A percentile compares a stretch with the other conserved stretches of the same genome.
Conservation (phyloP, 2,113 vertebrate genomes). For the Thamnaconus septentrionalis region DNA sequence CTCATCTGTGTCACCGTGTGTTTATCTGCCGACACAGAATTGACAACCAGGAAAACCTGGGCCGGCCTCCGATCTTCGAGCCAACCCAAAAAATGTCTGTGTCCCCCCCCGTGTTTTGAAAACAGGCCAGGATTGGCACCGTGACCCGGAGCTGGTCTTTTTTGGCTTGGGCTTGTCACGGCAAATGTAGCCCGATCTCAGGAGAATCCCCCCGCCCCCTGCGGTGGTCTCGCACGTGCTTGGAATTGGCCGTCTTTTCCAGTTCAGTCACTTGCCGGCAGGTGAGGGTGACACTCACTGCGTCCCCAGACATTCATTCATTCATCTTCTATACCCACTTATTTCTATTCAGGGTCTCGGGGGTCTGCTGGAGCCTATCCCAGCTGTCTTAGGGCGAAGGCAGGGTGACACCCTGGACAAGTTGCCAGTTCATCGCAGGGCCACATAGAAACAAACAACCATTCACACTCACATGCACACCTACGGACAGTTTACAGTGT, state of each 20-base stretch:
- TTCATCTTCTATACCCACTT: no score
- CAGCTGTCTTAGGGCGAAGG: no score
- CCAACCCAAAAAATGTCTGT: constrained; percentile 27
- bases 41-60: constrained; percentile 20
- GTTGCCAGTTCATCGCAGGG: no score
- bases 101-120: neutral
- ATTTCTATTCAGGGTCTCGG: no score
- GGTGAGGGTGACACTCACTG: no score
- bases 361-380: no score
- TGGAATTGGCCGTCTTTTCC: constrained; percentile 32
- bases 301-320: no score
- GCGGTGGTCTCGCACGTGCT: constrained; percentile 2
- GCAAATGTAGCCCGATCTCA: constrained; percentile 34
- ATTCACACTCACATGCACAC: no score
- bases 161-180: constrained; percentile 42
- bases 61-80: constrained; percentile 18
- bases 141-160: constrained; percentile 28
- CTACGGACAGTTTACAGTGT: no score
- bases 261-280: constrained; percentile 34
- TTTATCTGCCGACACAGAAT: constrained; percentile 1
- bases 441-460: no score
- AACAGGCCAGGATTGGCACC: constrained; percentile 23
- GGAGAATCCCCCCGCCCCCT: constrained; percentile 32
- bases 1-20: constrained; percentile 1
- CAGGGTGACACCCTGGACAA: no score